Conservation (phyloP, 2,113 vertebrate species). For the Ailuropoda melanoleuca region DNA sequence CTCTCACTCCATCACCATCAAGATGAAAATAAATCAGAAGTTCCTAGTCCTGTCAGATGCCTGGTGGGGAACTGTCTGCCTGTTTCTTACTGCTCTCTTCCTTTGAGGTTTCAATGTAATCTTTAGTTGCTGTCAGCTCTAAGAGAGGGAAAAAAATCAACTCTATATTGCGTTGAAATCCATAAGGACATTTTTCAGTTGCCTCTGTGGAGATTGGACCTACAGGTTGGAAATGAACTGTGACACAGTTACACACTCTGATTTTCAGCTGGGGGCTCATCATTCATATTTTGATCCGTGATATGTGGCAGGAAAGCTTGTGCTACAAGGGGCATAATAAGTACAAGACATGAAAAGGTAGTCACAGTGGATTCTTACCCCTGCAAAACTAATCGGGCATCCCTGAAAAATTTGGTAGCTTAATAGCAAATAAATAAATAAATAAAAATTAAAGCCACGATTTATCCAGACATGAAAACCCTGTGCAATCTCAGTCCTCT, state of each 20-base stretch:
- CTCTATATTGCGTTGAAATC: not conserved
- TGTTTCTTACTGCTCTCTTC: not conserved
- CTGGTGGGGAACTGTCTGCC: not conserved
- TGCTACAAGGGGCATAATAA: not conserved
- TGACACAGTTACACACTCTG: conserved; percentile 35
- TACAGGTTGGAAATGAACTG: conserved; percentile 40
- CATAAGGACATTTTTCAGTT: conserved; percentile 47
- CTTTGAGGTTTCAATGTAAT: conserved; percentile 25
- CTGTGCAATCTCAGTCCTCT: not conserved
- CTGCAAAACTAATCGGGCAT: conserved; percentile 57
- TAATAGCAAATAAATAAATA: not conserved
- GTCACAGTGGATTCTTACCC: not conserved
- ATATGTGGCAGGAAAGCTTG: not conserved
- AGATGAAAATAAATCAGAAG: conserved; percentile 37
- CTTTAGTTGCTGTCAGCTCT: conserved; percentile 54
- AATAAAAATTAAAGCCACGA: not conserved
- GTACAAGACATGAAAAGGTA: not conserved
- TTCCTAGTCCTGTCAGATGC: not conserved
- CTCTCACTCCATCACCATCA: not conserved
- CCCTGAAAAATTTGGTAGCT: not conserved
- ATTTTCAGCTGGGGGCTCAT: conserved; percentile 33
- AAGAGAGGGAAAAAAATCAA: conserved; percentile 23
- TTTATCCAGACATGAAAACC: not conserved
- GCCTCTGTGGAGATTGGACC: conserved; percentile 15
- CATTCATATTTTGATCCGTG: conserved; percentile 23